phyloP scores from a whole-genome alignment of 1,140 invertebrate species.

The Episyrphus balteatus region DNA sequence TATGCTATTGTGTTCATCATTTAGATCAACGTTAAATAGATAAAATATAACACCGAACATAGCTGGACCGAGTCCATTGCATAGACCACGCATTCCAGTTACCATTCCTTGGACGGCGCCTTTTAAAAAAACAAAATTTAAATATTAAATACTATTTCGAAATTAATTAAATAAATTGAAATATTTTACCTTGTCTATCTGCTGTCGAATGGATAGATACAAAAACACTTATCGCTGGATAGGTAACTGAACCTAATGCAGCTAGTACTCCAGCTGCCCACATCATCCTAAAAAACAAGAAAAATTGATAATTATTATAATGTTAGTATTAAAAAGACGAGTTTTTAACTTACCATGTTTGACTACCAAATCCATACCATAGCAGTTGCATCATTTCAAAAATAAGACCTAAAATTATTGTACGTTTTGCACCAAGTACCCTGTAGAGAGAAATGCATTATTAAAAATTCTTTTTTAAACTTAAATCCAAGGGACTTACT shows the following conservation, averaged over 20 bases:
- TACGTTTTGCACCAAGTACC: slow-evolving; percentile 83
- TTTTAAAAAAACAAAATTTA: slow-evolving; percentile 17
- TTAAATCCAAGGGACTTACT: slow-evolving; percentile 16
- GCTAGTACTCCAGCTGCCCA: slow-evolving; percentile 95
- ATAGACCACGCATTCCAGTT: slow-evolving; percentile 88
- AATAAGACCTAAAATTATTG: slow-evolving; percentile 90
- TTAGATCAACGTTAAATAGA: slow-evolving; percentile 95
- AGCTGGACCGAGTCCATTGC: slow-evolving; percentile 86
- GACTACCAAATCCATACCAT: slow-evolving; percentile 83
- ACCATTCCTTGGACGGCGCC: slow-evolving; percentile 97
- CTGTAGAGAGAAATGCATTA: slow-evolving; percentile 9
- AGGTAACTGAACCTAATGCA: slow-evolving; percentile 88
- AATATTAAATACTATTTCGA: background rate
- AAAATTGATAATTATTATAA: background rate
- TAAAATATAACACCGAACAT: slow-evolving; percentile 98
- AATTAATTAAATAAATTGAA: background rate
- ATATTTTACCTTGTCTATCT: slow-evolving; percentile 87
- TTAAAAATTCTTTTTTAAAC: background rate
- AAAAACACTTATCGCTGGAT: slow-evolving; percentile 98
- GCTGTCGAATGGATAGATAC: slow-evolving; percentile 93
- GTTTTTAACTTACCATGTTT: slow-evolving; percentile 37
- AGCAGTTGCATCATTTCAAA: slow-evolving; percentile 95
- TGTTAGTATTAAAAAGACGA: too few species aligned
- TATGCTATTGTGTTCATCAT: slow-evolving; percentile 47
- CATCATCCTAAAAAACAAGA: slow-evolving; percentile 74